Conservation (phyloP, 1,140 invertebrate genomes). For the Dryas iulia region DNA sequence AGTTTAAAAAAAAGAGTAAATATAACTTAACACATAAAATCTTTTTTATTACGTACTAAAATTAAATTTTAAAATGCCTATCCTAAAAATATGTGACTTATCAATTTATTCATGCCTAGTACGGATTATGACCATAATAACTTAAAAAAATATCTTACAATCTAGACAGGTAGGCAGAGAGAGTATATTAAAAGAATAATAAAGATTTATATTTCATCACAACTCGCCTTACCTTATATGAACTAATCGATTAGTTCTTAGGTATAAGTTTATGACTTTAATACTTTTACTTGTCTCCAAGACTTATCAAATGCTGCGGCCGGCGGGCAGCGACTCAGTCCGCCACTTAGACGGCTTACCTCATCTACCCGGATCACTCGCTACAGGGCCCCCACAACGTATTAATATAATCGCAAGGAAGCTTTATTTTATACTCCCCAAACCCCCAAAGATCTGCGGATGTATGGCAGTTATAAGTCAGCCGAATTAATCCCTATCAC, state of each 20-base stretch:
- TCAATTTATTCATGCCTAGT: no score
- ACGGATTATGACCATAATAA: no score
- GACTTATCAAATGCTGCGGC: slow-evolving; percentile 18
- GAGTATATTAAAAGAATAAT: background rate
- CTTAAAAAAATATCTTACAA: no score
- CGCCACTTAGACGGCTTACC: slow-evolving; percentile 52
- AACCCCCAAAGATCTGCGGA: slow-evolving; percentile 54
- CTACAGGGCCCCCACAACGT: slow-evolving; percentile 50
- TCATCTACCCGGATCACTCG: slow-evolving; percentile 62
- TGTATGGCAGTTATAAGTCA: slow-evolving; percentile 79
- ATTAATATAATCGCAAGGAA: slow-evolving; percentile 76
- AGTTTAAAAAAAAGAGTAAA: no score
- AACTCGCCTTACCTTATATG: background rate
- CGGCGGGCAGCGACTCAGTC: slow-evolving; percentile 10
- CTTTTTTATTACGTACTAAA: no score
- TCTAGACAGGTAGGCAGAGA: no score
- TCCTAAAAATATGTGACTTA: no score
- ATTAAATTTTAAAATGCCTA: no score
- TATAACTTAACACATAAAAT: no score
- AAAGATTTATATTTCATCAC: background rate
- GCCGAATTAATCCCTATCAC: slow-evolving; percentile 77
- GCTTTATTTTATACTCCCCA: slow-evolving; percentile 74
- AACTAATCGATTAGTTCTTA: background rate
- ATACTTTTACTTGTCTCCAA: slow-evolving; percentile 17
- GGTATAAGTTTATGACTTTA: background rate